Base-by-base conservation (phyloP, 2,113 vertebrate genomes). In the Numida meleagris region DNA sequence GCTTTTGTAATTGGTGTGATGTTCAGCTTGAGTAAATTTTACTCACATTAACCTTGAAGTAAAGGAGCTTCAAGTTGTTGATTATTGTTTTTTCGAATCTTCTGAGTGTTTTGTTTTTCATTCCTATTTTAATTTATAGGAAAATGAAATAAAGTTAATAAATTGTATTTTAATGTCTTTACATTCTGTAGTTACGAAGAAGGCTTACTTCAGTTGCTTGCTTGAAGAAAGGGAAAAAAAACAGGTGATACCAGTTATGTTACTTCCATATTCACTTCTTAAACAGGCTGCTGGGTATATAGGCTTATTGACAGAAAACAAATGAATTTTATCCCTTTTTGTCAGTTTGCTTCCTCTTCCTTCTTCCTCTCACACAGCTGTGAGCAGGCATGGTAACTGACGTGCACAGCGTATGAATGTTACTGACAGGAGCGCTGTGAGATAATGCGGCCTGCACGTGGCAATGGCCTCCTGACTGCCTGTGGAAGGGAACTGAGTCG, bases 41-140 rank as follows among this genome's bases (percentile, higher is more conserved):
- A 63, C 71, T 95, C 91, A 38, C 73, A 65, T 92, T 96, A 93
- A 94, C 91, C 94, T 96, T 94, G 86, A 95, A 90, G 77, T 58
- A 90, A 90, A 82, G 81, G 48, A 89, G 43, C 46, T 83, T 93
- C 43, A 67, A 45, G 86, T 78, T 95, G 77, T 77, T 86, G 61
- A 42, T 38, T 29, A 17, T 72, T 88, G 86, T 97, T 95, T 84
- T 86, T 68, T 53, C 40, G 23, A 73, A 74, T 78, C 73, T 83
- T 38, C 20, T n/a, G 40, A 88, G 86, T 76, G 81, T 79, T 93
- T 95, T 86, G 72, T 68, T 90, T 82, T 36, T 92, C 6, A 1
- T 81, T 74, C 58, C 29, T 91, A 57, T 38, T 86, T 90, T 96
- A 78, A 57, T 48, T 86, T n/a, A 7, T 34, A 48, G 38, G 61